Evolutionary conservation across 2,888 invertebrate species (phyloP), one percentile per base, ranked within the genome.

Genomic region (Osedax frankpressi): DNA sequence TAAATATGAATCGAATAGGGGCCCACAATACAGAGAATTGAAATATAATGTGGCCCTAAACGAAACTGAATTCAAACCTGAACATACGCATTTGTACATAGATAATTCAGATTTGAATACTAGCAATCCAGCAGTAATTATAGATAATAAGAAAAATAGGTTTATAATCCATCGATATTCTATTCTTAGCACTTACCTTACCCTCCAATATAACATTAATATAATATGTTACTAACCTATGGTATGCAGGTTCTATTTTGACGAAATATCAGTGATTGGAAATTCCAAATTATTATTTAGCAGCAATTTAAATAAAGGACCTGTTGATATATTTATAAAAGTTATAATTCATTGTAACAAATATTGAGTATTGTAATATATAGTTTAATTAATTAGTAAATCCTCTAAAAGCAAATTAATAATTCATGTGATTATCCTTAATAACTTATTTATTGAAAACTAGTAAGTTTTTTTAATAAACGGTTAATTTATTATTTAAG

Each of bases 31-130:
- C 76, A 75, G 80, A 63, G 80, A 80, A 69, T 76, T 80, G 14
- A 80, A 80, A 62, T 80, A 80, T 74, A 77, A 80, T 59, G 80
- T 79, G 1, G 75, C 78, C 67, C 74, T 80, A 1, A 79, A 80
- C 70, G 70, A 59, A 24, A 79, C 79, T 11, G 65, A 72, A 2
- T 74, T 80, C 3, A 74, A 78, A 69, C 79, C 80, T 24, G 80
- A 80, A 74, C 80, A 80, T 72, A 72, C 74, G 27, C 79, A 79
- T 73, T 75, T 80, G 67, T 76, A 74, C 1, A 77, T 80, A 28
- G 79, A 79, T 67, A 80, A 80, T 74, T 73, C 63, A 11, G 67
- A 76, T 28, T 75, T 77, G 2, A 29, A 29, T n/a, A 80, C 80
- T 25, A 72, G 74, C 44, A 79, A 80, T 65, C 80, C 80, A 19